phyloP scores from a whole-genome alignment of 2,888 invertebrate species.

The Sepiola atlantica region DNA sequence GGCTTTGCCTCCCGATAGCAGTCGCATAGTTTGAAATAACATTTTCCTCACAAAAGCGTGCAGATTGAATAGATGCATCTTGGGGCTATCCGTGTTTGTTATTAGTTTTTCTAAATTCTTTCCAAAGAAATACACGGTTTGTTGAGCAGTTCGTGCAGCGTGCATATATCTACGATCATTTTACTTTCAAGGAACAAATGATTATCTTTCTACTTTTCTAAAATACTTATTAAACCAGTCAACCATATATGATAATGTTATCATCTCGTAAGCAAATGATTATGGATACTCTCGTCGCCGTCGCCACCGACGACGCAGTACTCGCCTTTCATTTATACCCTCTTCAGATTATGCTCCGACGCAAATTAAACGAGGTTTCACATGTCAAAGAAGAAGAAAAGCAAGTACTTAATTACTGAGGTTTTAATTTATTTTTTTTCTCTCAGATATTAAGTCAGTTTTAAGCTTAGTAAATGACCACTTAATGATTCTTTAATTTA shows the following conservation, averaged over 20 bases:
- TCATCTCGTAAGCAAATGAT: neutral
- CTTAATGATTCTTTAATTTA: neutral
- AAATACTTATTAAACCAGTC: neutral
- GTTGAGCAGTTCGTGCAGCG: too few relatives aligned
- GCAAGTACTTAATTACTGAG: neutral
- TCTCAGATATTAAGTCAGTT: neutral
- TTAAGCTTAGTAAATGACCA: neutral
- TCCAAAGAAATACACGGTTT: too few relatives aligned
- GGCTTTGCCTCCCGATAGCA: too few relatives aligned
- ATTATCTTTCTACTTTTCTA: neutral
- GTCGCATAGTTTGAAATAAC: too few relatives aligned
- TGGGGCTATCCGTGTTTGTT: too few relatives aligned
- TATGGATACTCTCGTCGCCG: neutral
- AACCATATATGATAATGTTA: neutral
- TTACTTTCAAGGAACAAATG: neutral
- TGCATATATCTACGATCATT: neutral
- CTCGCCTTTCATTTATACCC: neutral
- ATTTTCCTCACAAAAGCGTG: too few relatives aligned
- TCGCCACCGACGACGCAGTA: neutral
- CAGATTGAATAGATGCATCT: too few relatives aligned
- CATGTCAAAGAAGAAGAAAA: neutral
- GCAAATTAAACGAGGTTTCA: neutral
- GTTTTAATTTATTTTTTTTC: neutral
- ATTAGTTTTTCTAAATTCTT: neutral
- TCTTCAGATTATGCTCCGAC: neutral